These are phyloP conservation scores for Syngnathus floridae DNA, from an alignment of 2,113 vertebrate genomes.

Conservation along the genomic window DNA sequence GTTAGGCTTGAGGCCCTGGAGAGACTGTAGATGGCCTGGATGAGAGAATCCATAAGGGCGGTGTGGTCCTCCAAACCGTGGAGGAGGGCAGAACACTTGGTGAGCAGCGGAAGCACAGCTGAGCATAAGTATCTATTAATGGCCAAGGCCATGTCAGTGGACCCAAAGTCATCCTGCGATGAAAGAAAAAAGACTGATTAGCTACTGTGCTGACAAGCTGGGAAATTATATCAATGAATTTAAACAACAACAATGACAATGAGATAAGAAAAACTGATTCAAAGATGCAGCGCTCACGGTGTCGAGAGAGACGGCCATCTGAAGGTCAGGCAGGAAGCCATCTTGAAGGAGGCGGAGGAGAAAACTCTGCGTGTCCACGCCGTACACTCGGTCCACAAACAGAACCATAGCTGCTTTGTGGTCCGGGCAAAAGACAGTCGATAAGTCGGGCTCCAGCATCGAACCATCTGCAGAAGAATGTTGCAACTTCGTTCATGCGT, in stretches of 20 bases:
- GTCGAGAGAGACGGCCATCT: conserved; percentile 87
- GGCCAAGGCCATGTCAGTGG: conserved; percentile 91
- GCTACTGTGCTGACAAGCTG: not conserved
- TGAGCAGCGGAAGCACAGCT: conserved; percentile 83
- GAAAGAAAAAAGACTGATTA: not conserved
- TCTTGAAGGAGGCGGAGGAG: conserved; percentile 85
- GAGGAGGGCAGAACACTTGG: conserved; percentile 82
- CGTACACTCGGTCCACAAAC: conserved; percentile 94
- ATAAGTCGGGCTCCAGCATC: conserved; percentile 86
- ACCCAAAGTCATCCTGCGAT: conserved; percentile 78
- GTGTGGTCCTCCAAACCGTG: conserved; percentile 76
- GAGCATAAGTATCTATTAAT: conserved; percentile 90
- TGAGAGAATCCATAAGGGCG: conserved; percentile 79
- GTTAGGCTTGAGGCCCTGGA: conserved; percentile 88
- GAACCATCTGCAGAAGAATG: conserved; percentile 75
- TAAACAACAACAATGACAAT: no score
- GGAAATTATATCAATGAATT: not conserved
- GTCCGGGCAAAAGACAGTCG: conserved; percentile 90
- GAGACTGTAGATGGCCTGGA: conserved; percentile 83
- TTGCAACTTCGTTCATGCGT: not conserved
- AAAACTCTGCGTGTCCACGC: conserved; percentile 82
- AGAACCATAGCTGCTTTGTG: conserved; percentile 97
- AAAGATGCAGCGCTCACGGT: conserved; percentile 67
- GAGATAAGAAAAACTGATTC: no score
- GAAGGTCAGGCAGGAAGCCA: conserved; percentile 91